Percentiles rank a stretch among this genome's conserved stretches.
phyloP scores from a whole-genome alignment of 2,888 invertebrate species.

The Pyrrhosoma nymphula region DNA sequence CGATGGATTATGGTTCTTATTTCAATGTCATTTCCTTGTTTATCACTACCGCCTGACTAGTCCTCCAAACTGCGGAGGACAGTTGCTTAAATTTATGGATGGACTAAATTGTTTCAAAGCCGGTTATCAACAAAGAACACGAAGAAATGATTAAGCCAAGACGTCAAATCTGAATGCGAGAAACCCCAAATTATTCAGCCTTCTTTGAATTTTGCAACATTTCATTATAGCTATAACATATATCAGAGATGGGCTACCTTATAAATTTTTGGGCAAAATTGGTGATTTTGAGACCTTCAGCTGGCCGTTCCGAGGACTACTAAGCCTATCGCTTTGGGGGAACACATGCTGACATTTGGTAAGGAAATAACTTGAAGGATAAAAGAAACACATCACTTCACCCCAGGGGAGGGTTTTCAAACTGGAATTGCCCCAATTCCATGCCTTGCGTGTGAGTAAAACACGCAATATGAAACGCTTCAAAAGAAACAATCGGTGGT shows the following conservation, averaged over 20 bases:
- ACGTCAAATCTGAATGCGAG: not conserved
- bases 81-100: not conserved
- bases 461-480: not conserved
- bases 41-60: not conserved
- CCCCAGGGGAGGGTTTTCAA: not conserved
- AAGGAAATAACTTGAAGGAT: not conserved
- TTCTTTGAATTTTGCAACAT: not conserved
- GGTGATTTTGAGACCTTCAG: conserved; percentile 1
- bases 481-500: not conserved
- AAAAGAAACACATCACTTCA: not conserved
- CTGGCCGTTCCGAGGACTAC: not conserved
- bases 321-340: not conserved
- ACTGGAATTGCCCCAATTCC: not conserved
- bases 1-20: not conserved
- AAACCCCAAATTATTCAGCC: not conserved
- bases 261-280: not conserved
- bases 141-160: not conserved
- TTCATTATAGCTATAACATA: not conserved
- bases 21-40: not conserved
- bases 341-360: not conserved
- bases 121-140: not conserved
- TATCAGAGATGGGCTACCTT: not conserved
- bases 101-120: not conserved
- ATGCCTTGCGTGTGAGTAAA: not conserved
- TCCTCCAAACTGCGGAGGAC: not conserved